Conservation (phyloP, 1,140 invertebrate genomes). For the Calycopis cecrops region DNA sequence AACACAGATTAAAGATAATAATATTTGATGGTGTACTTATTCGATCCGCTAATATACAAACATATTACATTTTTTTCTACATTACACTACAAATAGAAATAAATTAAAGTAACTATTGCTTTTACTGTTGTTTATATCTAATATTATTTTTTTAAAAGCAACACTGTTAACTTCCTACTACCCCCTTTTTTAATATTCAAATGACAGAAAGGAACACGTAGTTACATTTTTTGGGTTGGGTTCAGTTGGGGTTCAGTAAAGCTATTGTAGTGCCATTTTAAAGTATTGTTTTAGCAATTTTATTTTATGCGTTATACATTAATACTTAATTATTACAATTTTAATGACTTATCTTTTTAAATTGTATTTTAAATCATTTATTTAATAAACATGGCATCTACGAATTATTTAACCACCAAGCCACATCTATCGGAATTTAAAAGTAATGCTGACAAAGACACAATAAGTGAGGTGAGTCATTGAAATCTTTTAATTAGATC, state of each 20-base stretch:
- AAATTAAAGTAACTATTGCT: too few relatives aligned
- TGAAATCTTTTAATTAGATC: too few relatives aligned
- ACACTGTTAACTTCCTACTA: too few relatives aligned
- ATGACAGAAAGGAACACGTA: too few relatives aligned
- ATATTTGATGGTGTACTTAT: not conserved
- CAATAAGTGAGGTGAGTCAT: slow-evolving; percentile 66
- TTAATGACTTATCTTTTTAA: slow-evolving; percentile 25
- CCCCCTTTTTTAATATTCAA: too few relatives aligned
- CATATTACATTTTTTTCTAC: too few relatives aligned
- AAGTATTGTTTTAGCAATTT: slow-evolving; percentile 25
- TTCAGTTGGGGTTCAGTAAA: slow-evolving; percentile 36
- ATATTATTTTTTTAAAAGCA: too few relatives aligned
- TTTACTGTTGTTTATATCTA: too few relatives aligned
- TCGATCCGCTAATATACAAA: too few relatives aligned
- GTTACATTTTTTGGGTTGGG: too few relatives aligned
- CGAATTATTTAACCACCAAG: slow-evolving; percentile 67
- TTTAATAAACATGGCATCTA: slow-evolving; percentile 50
- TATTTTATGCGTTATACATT: slow-evolving; percentile 6
- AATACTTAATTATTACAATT: slow-evolving; percentile 34
- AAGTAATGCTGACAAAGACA: slow-evolving; percentile 64
- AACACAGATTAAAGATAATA: slow-evolving; percentile 13
- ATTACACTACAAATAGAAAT: too few relatives aligned
- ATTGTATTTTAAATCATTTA: slow-evolving; percentile 33
- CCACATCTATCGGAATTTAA: slow-evolving; percentile 70
- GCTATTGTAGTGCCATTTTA: slow-evolving; percentile 33